These are phyloP conservation scores for Odontamblyopus rebecca DNA, from an alignment of 2,797 vertebrate genomes.

Conservation along the genomic window DNA sequence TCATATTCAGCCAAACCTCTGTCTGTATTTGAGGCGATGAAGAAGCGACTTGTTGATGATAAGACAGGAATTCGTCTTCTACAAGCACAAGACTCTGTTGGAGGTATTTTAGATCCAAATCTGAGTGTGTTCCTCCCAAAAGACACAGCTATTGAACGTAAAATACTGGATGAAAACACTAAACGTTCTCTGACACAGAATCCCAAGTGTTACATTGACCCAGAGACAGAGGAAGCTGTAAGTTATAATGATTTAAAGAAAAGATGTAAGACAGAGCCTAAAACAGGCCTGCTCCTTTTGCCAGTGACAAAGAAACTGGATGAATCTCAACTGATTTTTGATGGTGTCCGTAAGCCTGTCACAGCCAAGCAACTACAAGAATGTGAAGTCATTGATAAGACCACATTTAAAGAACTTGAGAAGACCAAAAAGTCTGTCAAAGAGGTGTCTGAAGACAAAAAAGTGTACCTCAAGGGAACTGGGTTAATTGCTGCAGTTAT, in stretches of 20 bases:
- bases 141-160: constrained; percentile 84
- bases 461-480: constrained; percentile 77
- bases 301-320: constrained; percentile 73
- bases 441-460: constrained; percentile 83
- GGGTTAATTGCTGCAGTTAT: constrained; percentile 80
- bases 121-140: constrained; percentile 89
- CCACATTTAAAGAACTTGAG: constrained; percentile 73
- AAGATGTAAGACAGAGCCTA: constrained; percentile 83
- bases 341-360: constrained; percentile 67
- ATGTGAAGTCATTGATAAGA: constrained; percentile 68
- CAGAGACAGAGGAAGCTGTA: constrained; percentile 78
- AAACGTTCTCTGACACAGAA: constrained; percentile 77
- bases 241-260: constrained; percentile 84
- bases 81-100: constrained; percentile 88
- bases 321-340: constrained; percentile 50
- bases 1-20: constrained; percentile 81
- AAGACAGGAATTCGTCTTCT: constrained; percentile 83
- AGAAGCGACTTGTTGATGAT: constrained; percentile 84
- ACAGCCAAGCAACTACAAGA: constrained; percentile 83
- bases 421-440: constrained; percentile 80
- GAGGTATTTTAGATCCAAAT: constrained; percentile 90
- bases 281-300: constrained; percentile 83
- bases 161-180: constrained; percentile 85
- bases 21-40: constrained; percentile 86
- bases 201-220: constrained; percentile 86